phyloP scores from a whole-genome alignment of 2,113 vertebrate species.

The Ovis canadensis region DNA sequence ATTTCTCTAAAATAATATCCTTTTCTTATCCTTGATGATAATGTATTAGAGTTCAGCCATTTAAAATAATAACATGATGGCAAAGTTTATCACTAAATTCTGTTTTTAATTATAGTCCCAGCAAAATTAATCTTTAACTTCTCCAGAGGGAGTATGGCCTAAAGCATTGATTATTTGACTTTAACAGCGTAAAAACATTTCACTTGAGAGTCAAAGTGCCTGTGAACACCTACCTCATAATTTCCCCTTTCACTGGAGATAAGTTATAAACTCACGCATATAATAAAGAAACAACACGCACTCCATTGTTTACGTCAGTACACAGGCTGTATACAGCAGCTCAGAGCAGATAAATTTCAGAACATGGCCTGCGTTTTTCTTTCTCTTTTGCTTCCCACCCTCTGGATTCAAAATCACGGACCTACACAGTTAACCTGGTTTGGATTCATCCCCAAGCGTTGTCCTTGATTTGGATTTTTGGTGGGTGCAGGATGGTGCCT shows the following conservation, averaged over 20 bases:
- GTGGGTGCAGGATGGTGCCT: rapidly evolving
- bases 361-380: not conserved
- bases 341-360: not conserved
- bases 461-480: not conserved
- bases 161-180: not conserved
- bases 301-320: not conserved
- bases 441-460: not conserved
- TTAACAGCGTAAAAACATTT: not conserved
- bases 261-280: not conserved
- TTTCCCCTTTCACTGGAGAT: not conserved
- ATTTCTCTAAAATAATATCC: not conserved
- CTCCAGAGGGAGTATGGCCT: not conserved
- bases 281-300: not conserved
- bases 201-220: not conserved
- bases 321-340: not conserved
- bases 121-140: slow-evolving; percentile 16
- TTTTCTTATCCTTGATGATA: not conserved
- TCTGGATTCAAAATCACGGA: not conserved
- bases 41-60: not conserved
- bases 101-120: not conserved
- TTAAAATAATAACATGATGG: not conserved
- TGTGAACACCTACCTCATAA: not conserved
- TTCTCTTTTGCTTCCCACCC: not conserved
- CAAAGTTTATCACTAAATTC: not conserved
- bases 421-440: not conserved